Conservation (phyloP, 1,140 invertebrate species). For the Neodiprion lecontei region DNA sequence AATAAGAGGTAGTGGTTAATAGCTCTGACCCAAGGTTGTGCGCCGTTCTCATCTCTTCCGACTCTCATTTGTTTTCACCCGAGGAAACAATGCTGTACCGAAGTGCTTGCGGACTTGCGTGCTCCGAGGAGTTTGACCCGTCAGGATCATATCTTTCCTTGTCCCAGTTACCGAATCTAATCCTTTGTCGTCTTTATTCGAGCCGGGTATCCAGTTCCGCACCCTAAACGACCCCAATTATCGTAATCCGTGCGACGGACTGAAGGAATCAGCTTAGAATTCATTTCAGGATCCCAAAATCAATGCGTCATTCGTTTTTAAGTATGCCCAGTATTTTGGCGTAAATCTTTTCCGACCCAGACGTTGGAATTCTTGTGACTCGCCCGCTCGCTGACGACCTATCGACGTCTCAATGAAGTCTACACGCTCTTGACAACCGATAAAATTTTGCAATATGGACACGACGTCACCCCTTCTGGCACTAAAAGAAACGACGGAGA, state of each 20-base stretch:
- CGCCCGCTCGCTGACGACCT: not conserved
- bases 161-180: not conserved
- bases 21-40: not conserved
- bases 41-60: not conserved
- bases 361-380: no score
- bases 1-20: not conserved
- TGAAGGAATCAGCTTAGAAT: no score
- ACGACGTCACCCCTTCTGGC: not conserved
- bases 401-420: not conserved
- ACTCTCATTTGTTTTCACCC: constrained; percentile 3
- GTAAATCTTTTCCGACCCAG: no score
- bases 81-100: not conserved
- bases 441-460: not conserved
- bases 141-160: not conserved
- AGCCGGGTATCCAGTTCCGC: no score
- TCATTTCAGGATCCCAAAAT: no score
- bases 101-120: not conserved
- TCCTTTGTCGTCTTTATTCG: not conserved
- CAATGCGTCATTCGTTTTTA: no score
- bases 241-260: no score
- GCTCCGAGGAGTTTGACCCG: not conserved
- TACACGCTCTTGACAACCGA: not conserved
- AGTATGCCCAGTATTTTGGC: no score
- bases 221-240: no score
- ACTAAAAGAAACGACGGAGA: no score